phyloP scores from a whole-genome alignment of 2,888 invertebrate genomes.

The Girardia tigrina region DNA sequence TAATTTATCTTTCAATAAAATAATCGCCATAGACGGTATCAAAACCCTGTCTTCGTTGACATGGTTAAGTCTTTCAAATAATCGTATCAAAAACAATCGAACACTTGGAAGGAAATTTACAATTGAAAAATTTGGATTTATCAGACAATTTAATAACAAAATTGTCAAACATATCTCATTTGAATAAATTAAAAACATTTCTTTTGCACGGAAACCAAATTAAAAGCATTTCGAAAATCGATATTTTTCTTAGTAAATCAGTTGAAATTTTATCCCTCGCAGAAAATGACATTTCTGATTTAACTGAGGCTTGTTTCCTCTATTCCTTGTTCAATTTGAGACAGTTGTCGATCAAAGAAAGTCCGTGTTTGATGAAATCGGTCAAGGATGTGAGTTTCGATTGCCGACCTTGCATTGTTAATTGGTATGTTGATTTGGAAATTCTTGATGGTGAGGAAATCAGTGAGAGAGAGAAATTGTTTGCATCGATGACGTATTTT shows the following conservation, averaged over 20 bases:
- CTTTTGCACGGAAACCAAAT: conserved; percentile 72
- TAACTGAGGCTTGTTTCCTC: conserved; percentile 66
- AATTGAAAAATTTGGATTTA: conserved; percentile 69
- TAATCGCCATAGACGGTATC: conserved; percentile 45
- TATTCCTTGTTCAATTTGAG: conserved; percentile 63
- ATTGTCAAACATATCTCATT: conserved; percentile 68
- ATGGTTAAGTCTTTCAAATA: conserved; percentile 31
- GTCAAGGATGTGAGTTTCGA: too few relatives aligned
- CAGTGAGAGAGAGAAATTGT: too few relatives aligned
- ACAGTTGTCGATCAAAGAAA: conserved; percentile 69
- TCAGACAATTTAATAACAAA: conserved; percentile 74
- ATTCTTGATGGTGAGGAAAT: too few relatives aligned
- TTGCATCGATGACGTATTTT: too few relatives aligned
- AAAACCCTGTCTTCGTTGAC: conserved; percentile 26
- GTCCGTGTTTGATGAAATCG: conserved; percentile 72
- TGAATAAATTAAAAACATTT: conserved; percentile 70
- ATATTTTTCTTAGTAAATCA: conserved; percentile 65
- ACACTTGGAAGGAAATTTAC: conserved; percentile 66
- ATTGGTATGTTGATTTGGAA: too few relatives aligned
- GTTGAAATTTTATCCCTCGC: conserved; percentile 63
- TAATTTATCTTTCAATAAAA: conserved; percentile 72
- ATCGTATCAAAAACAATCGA: conserved; percentile 60
- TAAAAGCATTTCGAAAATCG: conserved; percentile 65
- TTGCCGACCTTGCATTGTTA: too few relatives aligned
- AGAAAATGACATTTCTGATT: conserved; percentile 67